These are phyloP conservation scores for Misgurnus anguillicaudatus DNA, from an alignment of 2,113 vertebrate species.

Conservation along the genomic window DNA sequence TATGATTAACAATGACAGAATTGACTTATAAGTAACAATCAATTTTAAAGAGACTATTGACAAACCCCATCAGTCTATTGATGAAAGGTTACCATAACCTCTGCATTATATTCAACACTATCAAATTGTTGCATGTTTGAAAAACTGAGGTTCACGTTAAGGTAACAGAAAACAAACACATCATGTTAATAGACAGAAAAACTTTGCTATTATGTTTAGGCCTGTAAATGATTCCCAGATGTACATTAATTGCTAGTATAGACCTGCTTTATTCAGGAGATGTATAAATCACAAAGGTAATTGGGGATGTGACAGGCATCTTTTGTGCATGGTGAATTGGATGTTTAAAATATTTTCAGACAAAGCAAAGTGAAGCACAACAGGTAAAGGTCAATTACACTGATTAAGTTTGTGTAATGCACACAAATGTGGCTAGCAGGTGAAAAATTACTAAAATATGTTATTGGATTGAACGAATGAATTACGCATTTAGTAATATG, in stretches of 20 bases:
- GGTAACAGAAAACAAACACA: no score
- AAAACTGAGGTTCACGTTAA: constrained; percentile 49
- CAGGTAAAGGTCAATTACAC: no score
- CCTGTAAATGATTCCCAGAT: constrained; percentile 56
- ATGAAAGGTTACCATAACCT: background rate
- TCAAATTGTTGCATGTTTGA: background rate
- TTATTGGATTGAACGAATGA: no score
- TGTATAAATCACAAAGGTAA: constrained; percentile 54
- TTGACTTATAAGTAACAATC: background rate
- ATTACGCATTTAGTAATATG: no score
- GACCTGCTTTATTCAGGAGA: constrained; percentile 51
- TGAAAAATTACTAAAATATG: no score
- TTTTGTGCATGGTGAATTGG: background rate
- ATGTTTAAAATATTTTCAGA: constrained; percentile 43
- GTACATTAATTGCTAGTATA: constrained; percentile 44
- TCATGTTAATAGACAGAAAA: constrained; percentile 25
- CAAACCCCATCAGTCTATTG: background rate
- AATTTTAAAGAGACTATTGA: background rate
- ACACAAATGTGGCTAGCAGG: no score
- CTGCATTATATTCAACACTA: constrained; percentile 12
- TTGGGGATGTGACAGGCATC: constrained; percentile 48
- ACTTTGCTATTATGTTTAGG: constrained; percentile 50
- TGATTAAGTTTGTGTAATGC: no score
- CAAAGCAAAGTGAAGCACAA: background rate
- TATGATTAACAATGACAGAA: no score